Evolutionary conservation across 2,113 vertebrate species (phyloP).

Genomic region (Leptobrachium ailaonicum): DNA sequence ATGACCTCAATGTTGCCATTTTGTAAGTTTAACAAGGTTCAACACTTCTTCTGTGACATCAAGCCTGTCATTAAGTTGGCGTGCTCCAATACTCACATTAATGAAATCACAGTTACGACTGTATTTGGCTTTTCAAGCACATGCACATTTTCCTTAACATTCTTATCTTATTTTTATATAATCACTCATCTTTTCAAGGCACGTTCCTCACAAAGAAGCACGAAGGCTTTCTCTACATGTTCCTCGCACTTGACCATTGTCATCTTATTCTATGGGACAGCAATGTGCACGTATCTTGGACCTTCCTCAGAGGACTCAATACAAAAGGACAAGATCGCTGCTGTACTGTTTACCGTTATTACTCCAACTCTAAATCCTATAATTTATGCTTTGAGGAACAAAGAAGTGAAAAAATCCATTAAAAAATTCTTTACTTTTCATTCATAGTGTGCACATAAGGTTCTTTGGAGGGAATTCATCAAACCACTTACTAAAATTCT

Average conservation of each 20-base stretch:
- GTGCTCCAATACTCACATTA: not conserved
- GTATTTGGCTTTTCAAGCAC: constrained; percentile 50
- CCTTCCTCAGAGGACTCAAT: constrained; percentile 20
- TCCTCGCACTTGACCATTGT: constrained; percentile 53
- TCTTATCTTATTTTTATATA: constrained; percentile 53
- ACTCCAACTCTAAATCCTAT: constrained; percentile 13
- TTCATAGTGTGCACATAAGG: too few relatives aligned
- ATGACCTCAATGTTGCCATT: constrained; percentile 12
- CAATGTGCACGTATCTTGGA: constrained; percentile 53
- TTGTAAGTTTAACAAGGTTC: not conserved
- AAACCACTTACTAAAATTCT: too few relatives aligned
- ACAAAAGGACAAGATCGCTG: constrained; percentile 9
- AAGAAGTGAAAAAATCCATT: constrained; percentile 6
- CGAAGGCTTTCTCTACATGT: constrained; percentile 54
- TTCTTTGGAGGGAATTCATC: too few relatives aligned
- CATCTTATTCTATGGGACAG: constrained; percentile 52
- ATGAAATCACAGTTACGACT: not conserved
- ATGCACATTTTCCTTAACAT: constrained; percentile 45
- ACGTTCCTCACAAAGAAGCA: constrained; percentile 34
- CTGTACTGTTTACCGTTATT: constrained; percentile 13
- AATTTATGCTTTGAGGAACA: constrained; percentile 33
- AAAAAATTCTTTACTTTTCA: not conserved
- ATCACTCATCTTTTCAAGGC: constrained; percentile 50
- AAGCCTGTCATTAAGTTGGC: constrained; percentile 20
- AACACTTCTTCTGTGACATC: constrained; percentile 24